Evolutionary conservation across 2,113 vertebrate species (phyloP).

Genomic region (Zosterops japonicus): DNA sequence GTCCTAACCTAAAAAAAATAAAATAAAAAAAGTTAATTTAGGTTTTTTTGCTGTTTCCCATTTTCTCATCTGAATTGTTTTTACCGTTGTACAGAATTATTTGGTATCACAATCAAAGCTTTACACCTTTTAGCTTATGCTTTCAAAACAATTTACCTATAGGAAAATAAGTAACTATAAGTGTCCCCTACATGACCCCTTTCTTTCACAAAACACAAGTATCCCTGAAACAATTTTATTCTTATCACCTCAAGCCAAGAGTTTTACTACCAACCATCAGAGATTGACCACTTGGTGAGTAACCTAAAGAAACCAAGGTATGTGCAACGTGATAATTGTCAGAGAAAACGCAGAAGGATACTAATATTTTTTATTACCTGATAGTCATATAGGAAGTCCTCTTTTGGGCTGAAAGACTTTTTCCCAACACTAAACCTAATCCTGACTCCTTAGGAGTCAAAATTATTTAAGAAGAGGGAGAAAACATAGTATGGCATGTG

Average conservation of each 20-base stretch:
- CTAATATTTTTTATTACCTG: background rate
- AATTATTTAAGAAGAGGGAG: background rate
- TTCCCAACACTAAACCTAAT: background rate
- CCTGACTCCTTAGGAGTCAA: background rate
- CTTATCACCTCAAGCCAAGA: background rate
- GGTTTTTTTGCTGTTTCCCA: background rate
- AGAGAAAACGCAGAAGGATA: background rate
- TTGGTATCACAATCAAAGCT: background rate
- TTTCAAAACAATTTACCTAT: background rate
- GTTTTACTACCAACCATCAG: background rate
- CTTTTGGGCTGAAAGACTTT: background rate
- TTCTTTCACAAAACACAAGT: background rate
- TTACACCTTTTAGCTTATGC: background rate
- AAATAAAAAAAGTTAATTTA: background rate
- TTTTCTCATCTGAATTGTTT: background rate
- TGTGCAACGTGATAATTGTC: background rate
- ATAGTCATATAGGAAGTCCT: background rate
- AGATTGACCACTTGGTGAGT: background rate
- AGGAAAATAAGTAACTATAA: background rate
- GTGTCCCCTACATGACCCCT: accelerated
- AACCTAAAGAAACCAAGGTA: background rate
- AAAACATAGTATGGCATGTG: background rate
- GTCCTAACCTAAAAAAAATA: background rate
- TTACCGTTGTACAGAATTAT: background rate
- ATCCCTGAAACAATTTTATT: background rate